These are phyloP conservation scores for Odontophorus gujanensis DNA, from an alignment of 2,113 vertebrate genomes.

Conservation along the genomic window DNA sequence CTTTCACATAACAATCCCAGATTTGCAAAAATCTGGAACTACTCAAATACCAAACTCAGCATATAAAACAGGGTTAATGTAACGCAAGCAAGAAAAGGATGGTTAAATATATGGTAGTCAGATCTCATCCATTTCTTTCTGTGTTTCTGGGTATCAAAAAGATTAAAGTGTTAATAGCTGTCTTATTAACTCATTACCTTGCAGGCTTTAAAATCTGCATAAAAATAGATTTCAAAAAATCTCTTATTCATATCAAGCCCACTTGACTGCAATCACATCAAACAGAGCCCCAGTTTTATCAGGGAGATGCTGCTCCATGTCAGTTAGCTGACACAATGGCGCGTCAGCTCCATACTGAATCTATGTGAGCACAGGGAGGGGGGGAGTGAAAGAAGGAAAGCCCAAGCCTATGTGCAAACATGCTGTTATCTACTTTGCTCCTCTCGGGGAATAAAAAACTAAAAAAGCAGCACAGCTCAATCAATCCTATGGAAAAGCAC, in stretches of 20 bases:
- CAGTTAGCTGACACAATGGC: slow-evolving; percentile 57
- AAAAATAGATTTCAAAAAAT: slow-evolving; percentile 47
- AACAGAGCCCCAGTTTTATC: slow-evolving; percentile 67
- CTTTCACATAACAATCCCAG: background rate
- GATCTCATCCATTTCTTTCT: slow-evolving; percentile 28
- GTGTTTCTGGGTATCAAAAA: slow-evolving; percentile 30
- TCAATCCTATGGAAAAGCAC: slow-evolving; percentile 13
- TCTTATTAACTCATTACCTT: slow-evolving; percentile 62
- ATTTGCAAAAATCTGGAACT: slow-evolving; percentile 21
- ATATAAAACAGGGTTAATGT: background rate
- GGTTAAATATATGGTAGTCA: background rate
- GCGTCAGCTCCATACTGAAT: slow-evolving; percentile 41
- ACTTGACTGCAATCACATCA: slow-evolving; percentile 62
- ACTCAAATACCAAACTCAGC: background rate
- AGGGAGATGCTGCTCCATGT: slow-evolving; percentile 42
- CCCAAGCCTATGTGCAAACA: background rate
- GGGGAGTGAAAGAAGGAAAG: background rate
- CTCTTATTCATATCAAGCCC: slow-evolving; percentile 53
- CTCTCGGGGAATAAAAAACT: background rate
- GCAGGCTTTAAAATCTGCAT: slow-evolving; percentile 55
- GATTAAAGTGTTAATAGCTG: slow-evolving; percentile 66
- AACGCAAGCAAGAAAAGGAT: slow-evolving; percentile 7
- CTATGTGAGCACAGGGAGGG: background rate
- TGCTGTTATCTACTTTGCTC: background rate
- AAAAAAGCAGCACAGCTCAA: background rate